Evolutionary conservation across 2,888 invertebrate species (phyloP), one percentile per base, ranked within the genome.

Genomic region (Calameuta idolon): DNA sequence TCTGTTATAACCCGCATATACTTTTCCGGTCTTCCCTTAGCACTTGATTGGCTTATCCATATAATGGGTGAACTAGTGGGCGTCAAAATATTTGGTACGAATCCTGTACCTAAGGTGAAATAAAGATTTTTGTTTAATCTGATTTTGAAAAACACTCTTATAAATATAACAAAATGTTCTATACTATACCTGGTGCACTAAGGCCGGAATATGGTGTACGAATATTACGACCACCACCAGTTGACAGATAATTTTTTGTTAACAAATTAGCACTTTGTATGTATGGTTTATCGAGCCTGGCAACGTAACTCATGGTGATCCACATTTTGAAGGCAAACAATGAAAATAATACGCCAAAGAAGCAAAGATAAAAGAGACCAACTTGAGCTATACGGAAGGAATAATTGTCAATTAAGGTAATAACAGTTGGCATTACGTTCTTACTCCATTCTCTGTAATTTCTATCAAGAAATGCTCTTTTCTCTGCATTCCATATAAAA

Each of bases 401-500:
- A 30, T n/a, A 69, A 31, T 69, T 69, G 12, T 12, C 23, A 75
- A 73, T 71, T 34, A 77, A 75, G 75, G 34, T 33, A 69, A 40
- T 40, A 40, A 40, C 15, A 15, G 40, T 15, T 15, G 15, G 4
- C 15, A 40, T 40, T 23, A 15, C 33, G 69, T 74, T 71, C 73
- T 86, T 86, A 90, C 91, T 87, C 91, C 91, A 91, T 81, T 90
- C 90, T 68, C 78, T 83, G 0, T 77, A 77, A 34, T 84, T 89
- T 84, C 90, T 87, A 40, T 86, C 90, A 3, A 91, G 79, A 40
- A 90, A 82, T 12, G 88, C 81, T 80, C 78, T 83, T 79, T 78
- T 86, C 9, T 90, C 81, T 9, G 79, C 74, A 77, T 91, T 83
- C 90, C 90, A 91, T 69, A 91, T 37, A 40, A 90, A 90, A 34